phyloP scores from a whole-genome alignment of 2,888 invertebrate species.

The Cataglyphis livida region DNA sequence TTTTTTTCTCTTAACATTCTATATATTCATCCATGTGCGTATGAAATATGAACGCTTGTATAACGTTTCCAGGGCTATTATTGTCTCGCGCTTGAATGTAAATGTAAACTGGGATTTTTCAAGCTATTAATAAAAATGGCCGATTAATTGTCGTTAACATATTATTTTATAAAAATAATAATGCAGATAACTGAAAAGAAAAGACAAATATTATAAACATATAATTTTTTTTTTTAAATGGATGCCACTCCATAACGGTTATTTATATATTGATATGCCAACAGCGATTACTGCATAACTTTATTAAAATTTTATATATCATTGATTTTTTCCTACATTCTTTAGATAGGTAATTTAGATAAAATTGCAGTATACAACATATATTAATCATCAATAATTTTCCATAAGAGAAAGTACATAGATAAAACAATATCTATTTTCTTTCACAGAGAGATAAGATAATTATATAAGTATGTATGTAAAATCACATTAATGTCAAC shows the following conservation, averaged over 20 bases:
- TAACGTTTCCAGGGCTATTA: constrained; percentile 65
- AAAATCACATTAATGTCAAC: neutral
- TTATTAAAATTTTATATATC: neutral
- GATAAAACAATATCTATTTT: neutral
- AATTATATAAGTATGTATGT: neutral
- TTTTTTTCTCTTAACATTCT: neutral
- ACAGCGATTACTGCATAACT: neutral
- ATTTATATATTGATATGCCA: neutral
- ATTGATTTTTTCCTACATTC: neutral
- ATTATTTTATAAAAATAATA: neutral
- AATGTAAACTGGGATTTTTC: constrained; percentile 7
- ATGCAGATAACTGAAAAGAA: neutral
- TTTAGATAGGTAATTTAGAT: neutral
- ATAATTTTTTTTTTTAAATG: neutral
- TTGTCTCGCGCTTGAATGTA: constrained; percentile 60
- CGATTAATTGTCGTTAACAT: neutral
- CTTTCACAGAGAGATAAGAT: neutral
- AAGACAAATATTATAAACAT: neutral
- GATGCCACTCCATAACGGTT: constrained; percentile 16
- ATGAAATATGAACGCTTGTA: constrained; percentile 59
- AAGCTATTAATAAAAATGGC: neutral
- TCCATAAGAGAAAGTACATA: neutral
- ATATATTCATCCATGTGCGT: constrained; percentile 53
- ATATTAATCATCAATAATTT: neutral
- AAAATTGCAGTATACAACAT: neutral